phyloP scores from a whole-genome alignment of 2,797 vertebrate species.

The Propithecus perrieri region DNA sequence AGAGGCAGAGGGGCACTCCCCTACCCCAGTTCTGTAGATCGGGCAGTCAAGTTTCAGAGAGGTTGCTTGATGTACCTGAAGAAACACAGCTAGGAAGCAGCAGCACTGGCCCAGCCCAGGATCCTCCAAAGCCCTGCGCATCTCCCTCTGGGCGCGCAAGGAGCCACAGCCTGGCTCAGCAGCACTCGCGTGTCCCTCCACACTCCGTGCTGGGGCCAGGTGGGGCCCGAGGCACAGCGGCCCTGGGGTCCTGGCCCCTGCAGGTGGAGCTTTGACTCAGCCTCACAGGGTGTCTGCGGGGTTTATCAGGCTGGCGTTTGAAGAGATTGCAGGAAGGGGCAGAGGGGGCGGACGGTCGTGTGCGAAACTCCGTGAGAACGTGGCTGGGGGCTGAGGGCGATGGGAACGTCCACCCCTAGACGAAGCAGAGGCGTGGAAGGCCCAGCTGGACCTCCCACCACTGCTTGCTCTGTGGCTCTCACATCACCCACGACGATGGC shows the following conservation, averaged over 20 bases:
- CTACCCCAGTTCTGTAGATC: not conserved
- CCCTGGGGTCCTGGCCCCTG: not conserved
- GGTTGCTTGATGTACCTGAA: accelerated
- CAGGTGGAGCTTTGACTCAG: accelerated
- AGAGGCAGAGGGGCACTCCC: not conserved
- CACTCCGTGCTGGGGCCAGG: not conserved
- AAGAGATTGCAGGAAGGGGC: accelerated
- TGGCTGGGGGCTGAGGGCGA: not conserved
- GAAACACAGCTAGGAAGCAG: not conserved
- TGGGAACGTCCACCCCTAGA: accelerated
- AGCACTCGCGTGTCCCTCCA: accelerated
- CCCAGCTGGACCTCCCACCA: not conserved
- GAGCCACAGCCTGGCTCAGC: not conserved
- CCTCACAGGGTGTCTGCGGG: not conserved
- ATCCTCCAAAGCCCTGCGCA: accelerated
- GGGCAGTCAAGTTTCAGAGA: not conserved
- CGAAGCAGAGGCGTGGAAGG: too few relatives aligned
- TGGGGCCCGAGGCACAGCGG: accelerated
- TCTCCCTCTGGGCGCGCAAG: accelerated
- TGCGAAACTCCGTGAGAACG: accelerated
- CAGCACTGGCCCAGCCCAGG: not conserved
- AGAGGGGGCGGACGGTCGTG: accelerated
- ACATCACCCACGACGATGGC: accelerated
- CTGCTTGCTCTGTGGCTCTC: not conserved
- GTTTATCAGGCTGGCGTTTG: accelerated